phyloP scores from a whole-genome alignment of 2,797 vertebrate genomes.

The Phyllotis vaccarum region DNA sequence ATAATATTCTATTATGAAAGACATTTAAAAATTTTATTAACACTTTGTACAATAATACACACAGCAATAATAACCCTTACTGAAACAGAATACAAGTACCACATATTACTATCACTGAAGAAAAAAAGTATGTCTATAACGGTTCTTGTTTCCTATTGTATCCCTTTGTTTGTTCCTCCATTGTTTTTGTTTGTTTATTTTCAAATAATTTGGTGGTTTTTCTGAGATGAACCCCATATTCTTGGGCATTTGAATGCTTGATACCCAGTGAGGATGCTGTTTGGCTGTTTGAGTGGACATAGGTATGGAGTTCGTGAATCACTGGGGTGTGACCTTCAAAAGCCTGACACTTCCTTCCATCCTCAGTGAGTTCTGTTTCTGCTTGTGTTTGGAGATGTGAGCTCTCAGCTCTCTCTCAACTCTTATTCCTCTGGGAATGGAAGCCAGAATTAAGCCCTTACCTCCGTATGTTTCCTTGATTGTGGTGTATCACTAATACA shows the following conservation, averaged over 20 bases:
- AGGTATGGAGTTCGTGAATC: neutral
- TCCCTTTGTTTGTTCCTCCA: neutral
- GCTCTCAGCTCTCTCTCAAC: neutral
- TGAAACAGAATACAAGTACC: neutral
- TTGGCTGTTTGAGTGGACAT: neutral
- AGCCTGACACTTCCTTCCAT: neutral
- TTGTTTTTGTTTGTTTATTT: neutral
- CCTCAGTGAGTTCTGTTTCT: no score
- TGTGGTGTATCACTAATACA: neutral
- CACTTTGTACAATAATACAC: neutral
- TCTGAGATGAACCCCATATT: neutral
- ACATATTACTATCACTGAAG: slow-evolving; percentile 31
- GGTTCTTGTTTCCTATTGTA: neutral
- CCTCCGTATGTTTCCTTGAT: neutral
- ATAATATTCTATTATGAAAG: neutral
- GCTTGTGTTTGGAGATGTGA: no score
- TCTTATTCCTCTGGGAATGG: no score
- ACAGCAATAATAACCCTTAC: no score
- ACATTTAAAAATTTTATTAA: neutral
- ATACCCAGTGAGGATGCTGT: neutral
- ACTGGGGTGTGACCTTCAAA: no score
- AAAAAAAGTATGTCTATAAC: neutral
- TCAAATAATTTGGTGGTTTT: neutral
- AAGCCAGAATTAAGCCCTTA: neutral
- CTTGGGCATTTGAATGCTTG: neutral